Conservation (phyloP, 35 echinoderm and acorn worm genomes). For the Ophiothrix spiculata region DNA sequence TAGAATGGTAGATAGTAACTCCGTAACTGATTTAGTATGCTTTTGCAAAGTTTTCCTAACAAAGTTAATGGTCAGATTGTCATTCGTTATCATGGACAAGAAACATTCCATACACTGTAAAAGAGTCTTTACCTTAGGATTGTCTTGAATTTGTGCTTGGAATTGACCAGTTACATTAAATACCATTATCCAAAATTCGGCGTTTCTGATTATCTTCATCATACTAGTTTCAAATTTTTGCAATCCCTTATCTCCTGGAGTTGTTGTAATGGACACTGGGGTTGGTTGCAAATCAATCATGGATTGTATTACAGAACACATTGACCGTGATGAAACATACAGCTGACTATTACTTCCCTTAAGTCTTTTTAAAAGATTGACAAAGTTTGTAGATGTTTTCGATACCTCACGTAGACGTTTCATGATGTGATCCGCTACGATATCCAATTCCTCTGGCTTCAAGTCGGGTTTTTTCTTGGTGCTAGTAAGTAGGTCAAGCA, state of each 20-base stretch:
- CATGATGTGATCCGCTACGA: not conserved
- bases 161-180: too few species aligned
- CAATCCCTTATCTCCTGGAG: not conserved
- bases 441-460: not conserved
- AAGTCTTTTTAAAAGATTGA: not conserved
- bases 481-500: not conserved
- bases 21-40: not conserved
- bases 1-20: not conserved
- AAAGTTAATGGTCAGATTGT: not conserved
- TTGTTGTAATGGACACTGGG: not conserved
- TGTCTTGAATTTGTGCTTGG: too few species aligned
- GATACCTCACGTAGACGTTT: not conserved
- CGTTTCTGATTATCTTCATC: too few species aligned
- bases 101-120: too few species aligned
- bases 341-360: not conserved
- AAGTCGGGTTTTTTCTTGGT: not conserved
- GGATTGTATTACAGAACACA: not conserved
- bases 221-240: not conserved
- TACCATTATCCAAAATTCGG: too few species aligned
- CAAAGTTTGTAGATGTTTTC: not conserved
- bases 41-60: not conserved
- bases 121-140: too few species aligned
- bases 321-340: not conserved
- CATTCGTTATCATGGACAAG: not conserved
- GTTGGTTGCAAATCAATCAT: constrained; percentile 5